Conservation (phyloP, 2,888 invertebrate genomes). For the Lordiphosa fenestrarum region DNA sequence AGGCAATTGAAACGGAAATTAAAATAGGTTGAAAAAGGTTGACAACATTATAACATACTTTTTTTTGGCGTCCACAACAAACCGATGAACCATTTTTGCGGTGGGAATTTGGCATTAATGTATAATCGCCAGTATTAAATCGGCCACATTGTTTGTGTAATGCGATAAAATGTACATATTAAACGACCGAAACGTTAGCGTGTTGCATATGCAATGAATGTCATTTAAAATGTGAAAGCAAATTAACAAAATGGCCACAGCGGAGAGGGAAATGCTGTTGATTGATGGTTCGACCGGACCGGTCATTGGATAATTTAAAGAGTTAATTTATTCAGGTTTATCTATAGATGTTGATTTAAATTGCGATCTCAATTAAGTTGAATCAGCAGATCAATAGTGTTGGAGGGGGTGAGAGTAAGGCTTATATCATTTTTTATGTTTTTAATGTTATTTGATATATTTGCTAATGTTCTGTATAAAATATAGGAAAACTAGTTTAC, state of each 20-base stretch:
- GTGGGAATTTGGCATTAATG: conserved; percentile 49
- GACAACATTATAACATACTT: background rate
- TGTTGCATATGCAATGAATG: conserved; percentile 29
- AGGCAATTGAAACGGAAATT: conserved; percentile 53
- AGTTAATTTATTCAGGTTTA: too few relatives aligned
- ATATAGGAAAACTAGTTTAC: too few relatives aligned
- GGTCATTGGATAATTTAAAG: background rate
- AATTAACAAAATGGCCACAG: background rate
- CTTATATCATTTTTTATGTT: too few relatives aligned
- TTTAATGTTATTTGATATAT: too few relatives aligned
- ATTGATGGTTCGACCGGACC: too few relatives aligned
- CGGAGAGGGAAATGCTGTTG: background rate
- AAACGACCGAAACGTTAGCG: conserved; percentile 23
- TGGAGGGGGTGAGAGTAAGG: too few relatives aligned
- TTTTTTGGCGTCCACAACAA: conserved; percentile 29
- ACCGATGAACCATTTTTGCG: conserved; percentile 48
- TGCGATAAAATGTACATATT: conserved; percentile 59
- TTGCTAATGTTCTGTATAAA: too few relatives aligned
- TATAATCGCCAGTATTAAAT: conserved; percentile 37
- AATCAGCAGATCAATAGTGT: too few relatives aligned
- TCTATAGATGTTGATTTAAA: too few relatives aligned
- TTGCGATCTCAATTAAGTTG: too few relatives aligned
- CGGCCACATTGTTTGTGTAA: conserved; percentile 36
- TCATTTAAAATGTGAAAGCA: conserved; percentile 12
- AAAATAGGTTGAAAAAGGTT: conserved; percentile 16